A percentile compares a stretch with the other conserved stretches of the same genome.
phyloP scores from a whole-genome alignment of 1,140 invertebrate genomes.

The Diachasmimorpha longicaudata region DNA sequence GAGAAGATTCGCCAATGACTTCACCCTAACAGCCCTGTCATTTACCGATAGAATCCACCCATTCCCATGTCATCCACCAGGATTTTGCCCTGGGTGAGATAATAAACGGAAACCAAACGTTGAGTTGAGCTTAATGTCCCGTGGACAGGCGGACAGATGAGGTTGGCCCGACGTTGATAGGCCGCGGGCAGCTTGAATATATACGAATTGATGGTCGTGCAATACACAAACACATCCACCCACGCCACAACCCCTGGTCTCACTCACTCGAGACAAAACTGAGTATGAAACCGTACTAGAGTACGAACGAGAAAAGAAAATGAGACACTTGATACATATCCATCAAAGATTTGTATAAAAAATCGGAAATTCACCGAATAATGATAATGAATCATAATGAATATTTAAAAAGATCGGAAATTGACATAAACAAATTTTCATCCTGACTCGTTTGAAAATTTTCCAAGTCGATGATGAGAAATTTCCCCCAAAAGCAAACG shows the following conservation, averaged over 20 bases:
- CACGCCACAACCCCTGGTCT: background rate
- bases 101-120: slow-evolving; percentile 55
- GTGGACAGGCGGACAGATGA: slow-evolving; percentile 55
- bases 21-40: background rate
- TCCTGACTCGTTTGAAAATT: background rate
- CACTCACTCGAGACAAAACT: background rate
- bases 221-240: slow-evolving; percentile 22
- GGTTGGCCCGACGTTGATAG: slow-evolving; percentile 58
- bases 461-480: background rate
- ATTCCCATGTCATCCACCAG: background rate
- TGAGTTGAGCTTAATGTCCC: slow-evolving; percentile 55
- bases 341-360: background rate
- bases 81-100: slow-evolving; percentile 20
- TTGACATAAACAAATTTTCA: too few relatives aligned
- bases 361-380: too few relatives aligned
- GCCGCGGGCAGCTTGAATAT: slow-evolving; percentile 31
- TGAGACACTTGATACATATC: background rate
- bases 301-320: background rate
- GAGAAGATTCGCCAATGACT: background rate
- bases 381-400: too few relatives aligned
- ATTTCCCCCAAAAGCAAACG: background rate
- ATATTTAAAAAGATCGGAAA: too few relatives aligned
- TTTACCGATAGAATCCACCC: background rate
- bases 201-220: slow-evolving; percentile 32
- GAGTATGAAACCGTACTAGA: background rate